Evolutionary conservation across 2,113 vertebrate species (phyloP), one percentile per base, ranked within the genome.

Genomic region (Vidua macroura): DNA sequence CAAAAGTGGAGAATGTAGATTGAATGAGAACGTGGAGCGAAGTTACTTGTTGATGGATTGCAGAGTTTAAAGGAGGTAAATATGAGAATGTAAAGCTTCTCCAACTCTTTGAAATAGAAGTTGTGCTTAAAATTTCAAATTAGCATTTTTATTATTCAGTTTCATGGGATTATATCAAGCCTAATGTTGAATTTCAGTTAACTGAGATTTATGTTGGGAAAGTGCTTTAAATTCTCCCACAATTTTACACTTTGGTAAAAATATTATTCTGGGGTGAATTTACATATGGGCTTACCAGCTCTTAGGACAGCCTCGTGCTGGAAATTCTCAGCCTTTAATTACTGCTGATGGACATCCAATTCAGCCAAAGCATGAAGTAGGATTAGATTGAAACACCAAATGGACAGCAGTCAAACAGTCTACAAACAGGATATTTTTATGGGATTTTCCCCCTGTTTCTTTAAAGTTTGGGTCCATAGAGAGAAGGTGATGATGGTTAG

Each of bases 371-470:
- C 35, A 90, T 17, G 25, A 92, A 69, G 10, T 0, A 80, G 72
- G 48, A 69, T 69, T 73, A 86, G 41, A 92, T 41, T 49, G 46
- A 92, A 93, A 77, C 31, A 86, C 63, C 76, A 88, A 95, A 95
- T 58, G 25, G 46, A 35, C 44, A 88, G 31, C 16, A 73, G 53
- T 66, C 37, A 66, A 86, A 76, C 1, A 93, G 75, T 60, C 35
- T 41, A 62, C 39, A 66, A 81, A 80, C 7, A 58, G 73, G 31
- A 20, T 60, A 88, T 22, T 83, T 66, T 33, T 64, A 70, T 70
- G 13, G 17, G 21, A 53, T n/a, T 69, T 70, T 15, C 11, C 13
- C 12, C 17, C n/a, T 37, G 2, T 77, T 88, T 94, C 53, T 79
- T 86, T 70, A 79, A 80, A 73, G 24, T 60, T 68, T 74, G 31